These are phyloP conservation scores for Sphaeramia orbicularis DNA, from an alignment of 2,797 vertebrate genomes.

Conservation along the genomic window DNA sequence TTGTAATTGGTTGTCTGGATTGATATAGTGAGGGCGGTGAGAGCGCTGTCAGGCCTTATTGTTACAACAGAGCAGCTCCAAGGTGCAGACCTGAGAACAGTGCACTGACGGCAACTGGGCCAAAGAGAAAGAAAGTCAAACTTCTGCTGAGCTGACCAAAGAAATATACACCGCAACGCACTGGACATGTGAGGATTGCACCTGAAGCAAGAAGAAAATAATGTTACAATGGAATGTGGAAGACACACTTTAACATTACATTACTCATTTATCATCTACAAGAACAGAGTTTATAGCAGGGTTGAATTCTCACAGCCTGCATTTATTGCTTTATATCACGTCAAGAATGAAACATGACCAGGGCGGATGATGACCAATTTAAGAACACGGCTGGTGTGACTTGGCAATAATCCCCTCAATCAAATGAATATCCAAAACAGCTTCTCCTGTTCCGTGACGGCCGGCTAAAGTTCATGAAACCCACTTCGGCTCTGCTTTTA, in stretches of 20 bases:
- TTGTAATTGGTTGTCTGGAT: conserved; percentile 72
- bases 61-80: conserved; percentile 24
- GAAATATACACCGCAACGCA: not conserved
- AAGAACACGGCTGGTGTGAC: no score
- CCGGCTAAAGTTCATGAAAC: not conserved
- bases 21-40: conserved; percentile 54
- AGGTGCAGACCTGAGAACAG: conserved; percentile 19
- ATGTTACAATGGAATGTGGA: no score
- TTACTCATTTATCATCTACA: no score
- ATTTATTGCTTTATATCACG: no score
- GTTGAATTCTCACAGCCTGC: no score
- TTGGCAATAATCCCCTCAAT: no score
- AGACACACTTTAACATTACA: no score
- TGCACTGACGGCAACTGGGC: conserved; percentile 21
- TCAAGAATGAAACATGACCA: no score
- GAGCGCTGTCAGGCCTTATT: conserved; percentile 54
- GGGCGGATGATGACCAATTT: no score
- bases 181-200: not conserved
- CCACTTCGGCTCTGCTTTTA: conserved; percentile 19
- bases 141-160: conserved; percentile 2
- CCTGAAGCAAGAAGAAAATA: not conserved
- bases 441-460: conserved; percentile 1
- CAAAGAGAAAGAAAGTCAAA: conserved; percentile 23
- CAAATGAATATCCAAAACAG: not conserved
- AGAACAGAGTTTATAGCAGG: no score